Conservation (phyloP, 2,888 invertebrate genomes). For the Pseudoips prasinana region DNA sequence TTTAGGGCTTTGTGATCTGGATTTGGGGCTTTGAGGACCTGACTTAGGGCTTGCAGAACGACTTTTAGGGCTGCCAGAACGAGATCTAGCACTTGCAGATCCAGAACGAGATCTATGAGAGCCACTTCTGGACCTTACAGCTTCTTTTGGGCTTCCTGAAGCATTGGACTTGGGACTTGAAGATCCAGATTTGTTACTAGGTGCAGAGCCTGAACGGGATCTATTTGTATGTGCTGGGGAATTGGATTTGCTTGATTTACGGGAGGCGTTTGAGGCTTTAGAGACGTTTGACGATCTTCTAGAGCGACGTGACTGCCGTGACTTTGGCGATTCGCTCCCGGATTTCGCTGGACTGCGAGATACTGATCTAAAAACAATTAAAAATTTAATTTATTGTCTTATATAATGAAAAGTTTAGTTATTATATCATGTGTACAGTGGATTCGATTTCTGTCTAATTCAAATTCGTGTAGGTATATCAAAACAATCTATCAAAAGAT, state of each 20-base stretch:
- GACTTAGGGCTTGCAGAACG: constrained; percentile 57
- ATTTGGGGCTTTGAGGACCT: constrained; percentile 48
- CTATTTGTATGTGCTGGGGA: constrained; percentile 65
- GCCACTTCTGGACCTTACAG: constrained; percentile 63
- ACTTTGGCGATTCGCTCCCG: constrained; percentile 71
- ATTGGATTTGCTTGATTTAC: constrained; percentile 62
- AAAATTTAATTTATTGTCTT: background rate
- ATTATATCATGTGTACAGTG: too few species aligned
- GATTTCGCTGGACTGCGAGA: constrained; percentile 67
- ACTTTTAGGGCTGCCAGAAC: constrained; percentile 51
- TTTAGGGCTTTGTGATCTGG: constrained; percentile 47
- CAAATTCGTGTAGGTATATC: too few species aligned
- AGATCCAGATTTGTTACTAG: constrained; percentile 72
- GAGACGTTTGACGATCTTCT: constrained; percentile 65
- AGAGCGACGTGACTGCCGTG: constrained; percentile 55
- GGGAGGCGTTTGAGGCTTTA: constrained; percentile 58
- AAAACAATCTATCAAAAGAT: too few species aligned
- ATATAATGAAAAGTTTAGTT: too few species aligned
- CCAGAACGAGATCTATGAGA: constrained; percentile 55
- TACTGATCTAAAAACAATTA: constrained; percentile 51
- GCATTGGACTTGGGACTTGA: constrained; percentile 68
- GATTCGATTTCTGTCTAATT: too few species aligned
- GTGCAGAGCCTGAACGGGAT: constrained; percentile 60
- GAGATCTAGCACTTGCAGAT: constrained; percentile 55
- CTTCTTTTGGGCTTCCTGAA: constrained; percentile 62